Conservation (phyloP, 1,140 invertebrate species). For the Hyposmocoma kahamanoa region DNA sequence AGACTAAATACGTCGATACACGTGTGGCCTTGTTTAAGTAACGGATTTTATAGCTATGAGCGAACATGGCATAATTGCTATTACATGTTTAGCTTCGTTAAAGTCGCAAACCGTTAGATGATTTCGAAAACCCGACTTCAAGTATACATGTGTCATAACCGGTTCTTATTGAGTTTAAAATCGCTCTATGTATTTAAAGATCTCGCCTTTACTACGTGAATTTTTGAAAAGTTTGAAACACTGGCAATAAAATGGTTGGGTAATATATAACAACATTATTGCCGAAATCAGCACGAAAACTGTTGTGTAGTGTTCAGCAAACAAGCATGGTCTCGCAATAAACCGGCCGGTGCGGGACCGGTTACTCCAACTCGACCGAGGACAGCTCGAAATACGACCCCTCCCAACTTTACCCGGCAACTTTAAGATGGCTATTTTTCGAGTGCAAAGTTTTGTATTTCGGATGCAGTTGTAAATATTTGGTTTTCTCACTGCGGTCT, state of each 20-base stretch:
- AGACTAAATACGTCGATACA: too few relatives aligned
- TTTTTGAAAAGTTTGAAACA: too few relatives aligned
- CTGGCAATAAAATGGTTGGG: too few relatives aligned
- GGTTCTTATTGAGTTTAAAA: too few relatives aligned
- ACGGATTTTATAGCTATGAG: neutral
- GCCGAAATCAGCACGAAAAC: slow-evolving; percentile 48
- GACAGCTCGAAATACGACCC: slow-evolving; percentile 47
- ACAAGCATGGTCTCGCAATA: slow-evolving; percentile 46
- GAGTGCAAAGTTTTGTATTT: slow-evolving; percentile 52
- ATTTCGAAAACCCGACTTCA: too few relatives aligned
- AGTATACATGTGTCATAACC: too few relatives aligned
- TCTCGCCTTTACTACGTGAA: too few relatives aligned
- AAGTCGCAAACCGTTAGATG: too few relatives aligned
- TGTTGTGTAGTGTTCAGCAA: slow-evolving; percentile 47
- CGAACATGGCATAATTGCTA: neutral
- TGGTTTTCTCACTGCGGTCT: slow-evolving; percentile 48
- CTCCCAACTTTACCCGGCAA: slow-evolving; percentile 27
- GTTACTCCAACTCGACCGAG: slow-evolving; percentile 45
- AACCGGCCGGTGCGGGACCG: slow-evolving; percentile 25
- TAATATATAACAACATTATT: slow-evolving; percentile 34
- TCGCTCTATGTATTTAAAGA: too few relatives aligned
- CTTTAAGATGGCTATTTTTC: slow-evolving; percentile 53
- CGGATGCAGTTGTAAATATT: slow-evolving; percentile 50
- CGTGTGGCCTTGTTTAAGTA: neutral
- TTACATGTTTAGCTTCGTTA: neutral